Conservation (phyloP, 2,888 invertebrate genomes). For the Aplocera efformata region DNA sequence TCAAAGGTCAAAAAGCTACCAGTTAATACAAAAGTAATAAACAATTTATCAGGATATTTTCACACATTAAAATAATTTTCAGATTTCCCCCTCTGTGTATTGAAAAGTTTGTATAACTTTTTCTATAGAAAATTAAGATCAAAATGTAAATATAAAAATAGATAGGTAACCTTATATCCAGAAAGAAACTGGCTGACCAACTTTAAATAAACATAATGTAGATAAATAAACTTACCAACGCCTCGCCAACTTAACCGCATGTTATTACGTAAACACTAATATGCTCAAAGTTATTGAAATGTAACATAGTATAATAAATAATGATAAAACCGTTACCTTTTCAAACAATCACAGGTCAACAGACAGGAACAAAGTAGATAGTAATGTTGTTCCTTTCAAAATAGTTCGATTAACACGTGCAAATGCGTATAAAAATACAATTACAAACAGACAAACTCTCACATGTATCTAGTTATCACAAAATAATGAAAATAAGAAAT, state of each 20-base stretch:
- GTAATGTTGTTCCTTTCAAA: slow-evolving; percentile 38
- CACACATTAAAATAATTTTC: no score
- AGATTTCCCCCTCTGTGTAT: no score
- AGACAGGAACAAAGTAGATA: slow-evolving; percentile 70
- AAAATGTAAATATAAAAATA: no score
- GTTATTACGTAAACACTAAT: not conserved
- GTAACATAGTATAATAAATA: not conserved
- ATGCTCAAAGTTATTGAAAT: not conserved
- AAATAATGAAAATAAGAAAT: slow-evolving; percentile 24
- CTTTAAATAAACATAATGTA: no score
- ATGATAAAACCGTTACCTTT: slow-evolving; percentile 69
- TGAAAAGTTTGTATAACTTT: no score
- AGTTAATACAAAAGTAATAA: no score
- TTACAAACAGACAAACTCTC: slow-evolving; percentile 53
- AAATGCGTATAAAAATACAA: slow-evolving; percentile 48
- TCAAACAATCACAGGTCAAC: slow-evolving; percentile 67
- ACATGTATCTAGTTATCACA: slow-evolving; percentile 44
- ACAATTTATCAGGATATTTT: no score
- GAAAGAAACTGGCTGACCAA: no score
- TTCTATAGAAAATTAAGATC: no score
- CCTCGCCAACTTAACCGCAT: slow-evolving; percentile 2
- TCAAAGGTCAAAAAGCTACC: no score
- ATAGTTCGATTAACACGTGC: slow-evolving; percentile 37
- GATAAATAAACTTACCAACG: no score
- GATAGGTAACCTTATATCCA: no score